A percentile compares a stretch with the other conserved stretches of the same genome.
These are phyloP conservation scores for Neodiprion pinetum DNA, from an alignment of 1,140 invertebrate species.

Conservation along the genomic window DNA sequence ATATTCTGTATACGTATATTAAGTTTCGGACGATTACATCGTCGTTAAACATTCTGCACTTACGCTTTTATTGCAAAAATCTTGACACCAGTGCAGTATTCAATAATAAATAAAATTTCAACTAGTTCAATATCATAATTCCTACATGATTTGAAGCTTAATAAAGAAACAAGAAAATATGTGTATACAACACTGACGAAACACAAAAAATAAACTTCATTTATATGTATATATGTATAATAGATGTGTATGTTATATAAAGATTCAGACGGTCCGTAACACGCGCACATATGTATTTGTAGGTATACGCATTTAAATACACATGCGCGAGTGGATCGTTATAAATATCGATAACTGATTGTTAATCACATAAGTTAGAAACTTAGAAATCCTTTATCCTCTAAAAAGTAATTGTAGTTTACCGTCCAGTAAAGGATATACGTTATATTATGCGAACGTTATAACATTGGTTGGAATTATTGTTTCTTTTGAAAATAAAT, in stretches of 20 bases:
- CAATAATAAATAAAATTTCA: conserved; percentile 6
- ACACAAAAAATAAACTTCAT: neutral
- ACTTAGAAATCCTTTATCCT: neutral
- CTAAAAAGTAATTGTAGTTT: neutral
- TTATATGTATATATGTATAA: neutral
- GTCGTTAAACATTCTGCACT: neutral
- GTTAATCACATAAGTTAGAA: conserved; percentile 4
- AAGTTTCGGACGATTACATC: neutral
- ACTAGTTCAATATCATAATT: neutral
- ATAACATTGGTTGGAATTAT: neutral
- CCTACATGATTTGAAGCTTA: neutral
- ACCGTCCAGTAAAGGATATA: neutral
- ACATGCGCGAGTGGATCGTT: neutral
- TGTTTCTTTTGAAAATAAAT: too few species aligned
- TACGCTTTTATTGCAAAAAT: neutral
- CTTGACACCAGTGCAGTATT: neutral
- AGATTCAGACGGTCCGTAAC: neutral
- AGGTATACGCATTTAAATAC: neutral
- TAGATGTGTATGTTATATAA: neutral
- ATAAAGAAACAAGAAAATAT: neutral
- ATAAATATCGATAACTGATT: neutral
- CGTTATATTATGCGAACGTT: neutral
- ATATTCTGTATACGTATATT: neutral
- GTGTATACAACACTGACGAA: neutral
- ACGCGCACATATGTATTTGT: neutral